These are phyloP conservation scores for Aphodius granarius DNA, from an alignment of 2,888 invertebrate genomes.

Conservation along the genomic window DNA sequence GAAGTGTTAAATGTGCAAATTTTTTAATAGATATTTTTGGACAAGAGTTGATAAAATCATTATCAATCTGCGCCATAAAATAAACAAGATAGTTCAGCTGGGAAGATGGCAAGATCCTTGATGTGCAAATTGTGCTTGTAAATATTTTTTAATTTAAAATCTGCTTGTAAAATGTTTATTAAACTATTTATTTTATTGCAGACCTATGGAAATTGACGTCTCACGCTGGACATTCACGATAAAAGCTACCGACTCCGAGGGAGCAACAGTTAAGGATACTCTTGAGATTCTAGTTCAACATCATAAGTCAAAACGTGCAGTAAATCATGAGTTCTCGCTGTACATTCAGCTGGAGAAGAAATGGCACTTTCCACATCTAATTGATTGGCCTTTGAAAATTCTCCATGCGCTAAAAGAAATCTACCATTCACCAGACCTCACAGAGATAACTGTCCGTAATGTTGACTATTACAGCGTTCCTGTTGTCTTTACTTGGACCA, in stretches of 20 bases:
- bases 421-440: slow-evolving; percentile 61
- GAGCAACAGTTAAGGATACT: slow-evolving; percentile 69
- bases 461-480: slow-evolving; percentile 63
- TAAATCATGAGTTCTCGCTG: slow-evolving; percentile 81
- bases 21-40: too few relatives aligned
- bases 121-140: background rate
- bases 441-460: slow-evolving; percentile 70
- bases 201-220: slow-evolving; percentile 79
- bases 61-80: too few relatives aligned
- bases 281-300: slow-evolving; percentile 82
- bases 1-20: too few relatives aligned
- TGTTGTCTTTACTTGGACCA: slow-evolving; percentile 79
- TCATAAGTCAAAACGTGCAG: slow-evolving; percentile 73
- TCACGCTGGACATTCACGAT: slow-evolving; percentile 81
- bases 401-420: slow-evolving; percentile 62
- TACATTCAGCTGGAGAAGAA: slow-evolving; percentile 66
- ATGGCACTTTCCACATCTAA: slow-evolving; percentile 63
- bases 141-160: slow-evolving; percentile 11
- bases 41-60: too few relatives aligned
- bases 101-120: too few relatives aligned
- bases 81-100: too few relatives aligned
- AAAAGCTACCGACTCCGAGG: slow-evolving; percentile 79
- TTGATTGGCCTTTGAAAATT: slow-evolving; percentile 78
- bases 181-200: slow-evolving; percentile 46
- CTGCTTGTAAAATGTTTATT: background rate